phyloP scores from a whole-genome alignment of 23 tunicate species.

The Halocynthia aurantium region DNA sequence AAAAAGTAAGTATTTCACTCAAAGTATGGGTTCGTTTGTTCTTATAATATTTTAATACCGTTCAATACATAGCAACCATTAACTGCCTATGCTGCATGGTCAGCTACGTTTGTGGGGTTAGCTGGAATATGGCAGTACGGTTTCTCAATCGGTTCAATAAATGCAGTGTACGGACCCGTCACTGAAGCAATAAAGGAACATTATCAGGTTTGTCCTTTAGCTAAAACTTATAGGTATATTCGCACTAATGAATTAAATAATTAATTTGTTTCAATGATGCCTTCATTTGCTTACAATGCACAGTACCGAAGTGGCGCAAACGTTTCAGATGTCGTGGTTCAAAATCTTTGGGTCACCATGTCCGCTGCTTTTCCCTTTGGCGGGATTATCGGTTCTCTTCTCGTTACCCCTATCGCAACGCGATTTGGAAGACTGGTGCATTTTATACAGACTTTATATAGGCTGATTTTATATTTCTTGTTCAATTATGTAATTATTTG shows the following conservation, averaged over 20 bases:
- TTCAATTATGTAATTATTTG: no score
- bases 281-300: neutral
- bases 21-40: no score
- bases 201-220: constrained; percentile 1
- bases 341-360: constrained; percentile 6
- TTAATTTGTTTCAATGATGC: no score
- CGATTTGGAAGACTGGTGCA: constrained; percentile 15
- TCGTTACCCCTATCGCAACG: neutral
- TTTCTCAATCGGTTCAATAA: constrained; percentile 21
- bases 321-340: neutral
- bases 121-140: constrained; percentile 16
- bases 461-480: no score
- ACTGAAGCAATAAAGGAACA: neutral
- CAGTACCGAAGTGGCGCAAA: neutral
- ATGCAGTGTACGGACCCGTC: neutral
- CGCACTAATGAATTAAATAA: no score
- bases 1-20: no score
- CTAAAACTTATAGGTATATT: neutral
- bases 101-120: constrained; percentile 19
- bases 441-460: no score
- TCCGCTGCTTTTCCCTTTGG: constrained; percentile 21
- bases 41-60: no score
- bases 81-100: constrained; percentile 9
- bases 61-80: neutral
- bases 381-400: constrained; percentile 15